A percentile compares a stretch with the other conserved stretches of the same genome.
These are phyloP conservation scores for Chironex yamaguchii DNA, from an alignment of 30 jellyfish, hydroid and myxozoan species.

Conservation along the genomic window DNA sequence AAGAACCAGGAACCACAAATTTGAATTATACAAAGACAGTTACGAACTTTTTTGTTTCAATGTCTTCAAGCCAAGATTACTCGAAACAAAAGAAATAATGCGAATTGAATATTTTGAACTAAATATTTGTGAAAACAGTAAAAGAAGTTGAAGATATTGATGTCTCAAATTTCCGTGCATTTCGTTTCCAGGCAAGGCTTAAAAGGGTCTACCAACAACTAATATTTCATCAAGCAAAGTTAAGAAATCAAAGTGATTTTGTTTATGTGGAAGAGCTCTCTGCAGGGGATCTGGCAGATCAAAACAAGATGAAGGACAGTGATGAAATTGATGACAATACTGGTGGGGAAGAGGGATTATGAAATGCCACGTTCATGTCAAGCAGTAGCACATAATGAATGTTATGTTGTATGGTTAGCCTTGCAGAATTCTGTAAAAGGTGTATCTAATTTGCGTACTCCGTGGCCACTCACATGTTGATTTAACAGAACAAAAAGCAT, in stretches of 20 bases:
- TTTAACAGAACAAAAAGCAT: too few species aligned
- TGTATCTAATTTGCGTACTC: too few species aligned
- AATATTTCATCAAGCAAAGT: neutral
- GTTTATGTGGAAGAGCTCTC: slow-evolving; percentile 16
- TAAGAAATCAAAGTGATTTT: slow-evolving; percentile 14
- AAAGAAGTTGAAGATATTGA: slow-evolving; percentile 13
- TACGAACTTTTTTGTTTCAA: neutral
- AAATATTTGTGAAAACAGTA: neutral
- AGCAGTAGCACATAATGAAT: too few species aligned
- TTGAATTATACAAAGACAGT: neutral
- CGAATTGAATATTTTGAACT: too few species aligned
- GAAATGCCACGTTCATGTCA: too few species aligned
- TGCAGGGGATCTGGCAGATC: slow-evolving; percentile 31
- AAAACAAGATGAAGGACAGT: too few species aligned
- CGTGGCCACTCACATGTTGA: too few species aligned
- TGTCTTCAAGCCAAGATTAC: neutral
- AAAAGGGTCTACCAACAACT: slow-evolving; percentile 4
- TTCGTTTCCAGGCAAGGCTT: slow-evolving; percentile 9
- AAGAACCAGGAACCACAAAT: neutral
- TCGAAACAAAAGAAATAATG: neutral
- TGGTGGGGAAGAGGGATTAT: too few species aligned
- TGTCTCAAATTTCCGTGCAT: slow-evolving; percentile 7
- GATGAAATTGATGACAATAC: too few species aligned
- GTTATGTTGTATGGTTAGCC: too few species aligned
- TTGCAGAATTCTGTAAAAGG: too few species aligned